Evolutionary conservation across 2,113 vertebrate genomes (phyloP), one percentile per base, ranked within the genome.

Genomic region (Strix uralensis): DNA sequence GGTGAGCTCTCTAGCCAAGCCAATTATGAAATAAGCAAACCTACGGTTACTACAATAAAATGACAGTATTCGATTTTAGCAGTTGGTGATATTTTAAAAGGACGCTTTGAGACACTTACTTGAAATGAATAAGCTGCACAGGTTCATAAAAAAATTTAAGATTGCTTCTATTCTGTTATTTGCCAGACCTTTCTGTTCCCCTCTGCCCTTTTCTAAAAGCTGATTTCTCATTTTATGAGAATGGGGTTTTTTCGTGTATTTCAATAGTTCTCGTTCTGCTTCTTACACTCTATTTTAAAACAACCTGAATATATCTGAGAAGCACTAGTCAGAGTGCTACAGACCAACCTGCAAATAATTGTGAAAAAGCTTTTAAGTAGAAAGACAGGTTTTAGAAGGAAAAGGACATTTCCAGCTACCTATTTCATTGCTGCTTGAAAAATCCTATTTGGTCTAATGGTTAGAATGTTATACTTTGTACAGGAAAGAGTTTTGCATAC

Each of bases 1-100:
- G 92, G 92, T 95, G 89, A 92, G 91, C 91, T 96, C 93, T 90
- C 96, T 72, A 83, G 90, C 67, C 86, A 96, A 97, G 90, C 75
- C 98, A 98, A 97, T 98, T 98, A 98, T 78, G 83, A 96, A 98
- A 96, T 96, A 97, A 97, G 96, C 70, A 97, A 98, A 96, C 93
- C 62, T 74, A 81, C 36, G 8, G 74, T 94, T 96, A 81, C 95
- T 95, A 74, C 17, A 26, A 94, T 96, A 96, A 96, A 98, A 97
- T 97, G 88, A 97, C 91, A 97, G 38, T 38, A 90, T 97, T 96
- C 79, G 9, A 97, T 96, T 97, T 95, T 90, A 96, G 93, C 66
- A 93, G 52, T 88, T 47, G 96, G 85, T 96, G 96, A 92, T 98
- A 97, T 97, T 98, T 98, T 95, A 96, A 94, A 97, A 97, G 81